A percentile compares a stretch with the other conserved stretches of the same genome.
Conservation (phyloP, 2,113 vertebrate genomes). For the Ciconia boyciana region DNA sequence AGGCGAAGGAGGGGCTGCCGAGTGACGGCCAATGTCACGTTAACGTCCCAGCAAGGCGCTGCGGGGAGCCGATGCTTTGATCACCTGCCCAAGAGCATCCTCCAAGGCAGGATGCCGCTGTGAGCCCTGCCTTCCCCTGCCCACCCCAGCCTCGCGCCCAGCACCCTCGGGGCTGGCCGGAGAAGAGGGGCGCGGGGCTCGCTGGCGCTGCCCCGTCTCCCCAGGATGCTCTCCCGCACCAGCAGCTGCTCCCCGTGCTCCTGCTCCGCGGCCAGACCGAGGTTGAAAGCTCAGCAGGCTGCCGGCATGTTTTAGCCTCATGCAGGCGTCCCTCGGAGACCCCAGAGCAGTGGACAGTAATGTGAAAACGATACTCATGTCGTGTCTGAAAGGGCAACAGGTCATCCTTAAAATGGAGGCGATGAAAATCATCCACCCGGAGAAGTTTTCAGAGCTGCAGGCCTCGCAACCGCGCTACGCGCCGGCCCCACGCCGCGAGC, state of each 20-base stretch:
- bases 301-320: conserved; percentile 64
- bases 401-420: conserved; percentile 98
- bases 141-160: accelerated
- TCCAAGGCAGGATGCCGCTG: not conserved
- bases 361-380: conserved; percentile 85
- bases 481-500: conserved; percentile 80
- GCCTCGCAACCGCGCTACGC: conserved; percentile 66
- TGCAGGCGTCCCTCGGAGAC: conserved; percentile 73
- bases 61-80: not conserved
- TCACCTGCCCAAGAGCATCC: not conserved
- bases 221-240: conserved; percentile 35
- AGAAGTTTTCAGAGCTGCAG: conserved; percentile 89
- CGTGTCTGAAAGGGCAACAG: conserved; percentile 95
- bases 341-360: conserved; percentile 69
- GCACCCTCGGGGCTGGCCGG: not conserved
- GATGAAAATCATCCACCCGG: conserved; percentile 95
- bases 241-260: not conserved
- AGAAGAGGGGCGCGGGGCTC: conserved; percentile 25
- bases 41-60: not conserved
- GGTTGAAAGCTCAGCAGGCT: conserved; percentile 54
- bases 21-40: not conserved
- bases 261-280: not conserved
- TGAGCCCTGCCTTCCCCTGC: not conserved
- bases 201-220: not conserved
- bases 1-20: not conserved